Evolutionary conservation across 92 coral and sea anemone genomes (phyloP).

Genomic region (Palythoa heliodiscus): DNA sequence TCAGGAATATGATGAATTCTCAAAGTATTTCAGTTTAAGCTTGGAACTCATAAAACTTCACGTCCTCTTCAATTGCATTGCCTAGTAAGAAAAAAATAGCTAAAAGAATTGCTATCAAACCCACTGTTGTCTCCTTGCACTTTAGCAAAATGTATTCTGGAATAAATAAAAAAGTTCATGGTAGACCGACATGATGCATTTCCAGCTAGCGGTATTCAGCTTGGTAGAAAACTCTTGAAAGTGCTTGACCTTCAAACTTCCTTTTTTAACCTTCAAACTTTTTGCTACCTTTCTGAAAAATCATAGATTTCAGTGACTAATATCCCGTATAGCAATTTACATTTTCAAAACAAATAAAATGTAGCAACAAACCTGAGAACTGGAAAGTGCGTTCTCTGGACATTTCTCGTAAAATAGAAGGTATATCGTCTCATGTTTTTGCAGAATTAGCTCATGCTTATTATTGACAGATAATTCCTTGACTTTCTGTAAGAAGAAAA

Average conservation of each 20-base stretch:
- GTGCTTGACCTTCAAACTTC: neutral
- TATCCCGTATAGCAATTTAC: neutral
- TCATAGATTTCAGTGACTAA: neutral
- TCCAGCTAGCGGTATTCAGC: too few species aligned
- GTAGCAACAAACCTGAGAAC: conserved; percentile 16
- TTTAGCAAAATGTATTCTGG: too few species aligned
- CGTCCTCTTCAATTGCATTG: too few species aligned
- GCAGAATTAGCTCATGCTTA: neutral
- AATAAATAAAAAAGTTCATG: too few species aligned
- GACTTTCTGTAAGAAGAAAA: neutral
- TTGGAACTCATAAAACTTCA: too few species aligned
- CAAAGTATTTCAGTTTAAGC: too few species aligned
- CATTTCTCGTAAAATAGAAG: conserved; percentile 34
- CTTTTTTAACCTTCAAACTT: neutral
- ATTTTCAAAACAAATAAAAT: neutral
- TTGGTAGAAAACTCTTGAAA: too few species aligned
- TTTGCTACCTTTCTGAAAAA: neutral
- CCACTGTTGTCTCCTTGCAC: too few species aligned
- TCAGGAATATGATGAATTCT: too few species aligned
- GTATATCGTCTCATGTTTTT: conserved; percentile 10
- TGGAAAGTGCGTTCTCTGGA: neutral
- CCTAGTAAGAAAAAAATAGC: too few species aligned
- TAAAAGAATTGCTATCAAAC: too few species aligned
- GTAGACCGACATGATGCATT: too few species aligned
- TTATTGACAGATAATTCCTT: neutral